Conservation (phyloP, 2,888 invertebrate genomes). For the Callyntrura sp. region DNA sequence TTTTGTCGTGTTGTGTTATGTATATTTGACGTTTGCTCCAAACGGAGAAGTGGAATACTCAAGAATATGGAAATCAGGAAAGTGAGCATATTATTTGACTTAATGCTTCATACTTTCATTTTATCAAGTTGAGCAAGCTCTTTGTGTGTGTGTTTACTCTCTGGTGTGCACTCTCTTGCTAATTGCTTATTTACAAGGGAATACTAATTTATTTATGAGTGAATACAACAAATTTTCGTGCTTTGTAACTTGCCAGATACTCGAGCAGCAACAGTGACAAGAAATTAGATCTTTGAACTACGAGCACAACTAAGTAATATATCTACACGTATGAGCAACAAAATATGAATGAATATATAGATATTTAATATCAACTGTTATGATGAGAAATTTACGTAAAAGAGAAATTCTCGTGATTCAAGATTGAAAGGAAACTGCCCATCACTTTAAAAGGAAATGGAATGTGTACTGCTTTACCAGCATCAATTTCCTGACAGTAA, state of each 20-base stretch:
- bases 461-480: background rate
- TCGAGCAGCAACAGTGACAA: background rate
- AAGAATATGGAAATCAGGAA: conserved; percentile 52
- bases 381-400: background rate
- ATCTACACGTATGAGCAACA: too few species aligned
- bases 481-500: conserved; percentile 10
- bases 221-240: background rate
- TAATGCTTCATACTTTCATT: conserved; percentile 56
- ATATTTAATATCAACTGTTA: background rate
- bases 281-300: conserved; percentile 19
- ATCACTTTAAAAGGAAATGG: conserved; percentile 42
- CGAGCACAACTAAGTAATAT: too few species aligned
- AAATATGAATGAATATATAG: background rate
- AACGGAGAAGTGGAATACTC: background rate
- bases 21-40: conserved; percentile 6
- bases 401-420: background rate
- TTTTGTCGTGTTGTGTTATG: conserved; percentile 44
- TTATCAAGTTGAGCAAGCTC: conserved; percentile 56
- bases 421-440: conserved; percentile 44
- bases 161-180: conserved; percentile 36
- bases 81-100: conserved; percentile 61
- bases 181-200: conserved; percentile 76
- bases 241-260: background rate
- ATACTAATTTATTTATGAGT: conserved; percentile 67
- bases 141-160: conserved; percentile 65